phyloP scores from a whole-genome alignment of 2,888 invertebrate genomes.

The Cancer borealis region DNA sequence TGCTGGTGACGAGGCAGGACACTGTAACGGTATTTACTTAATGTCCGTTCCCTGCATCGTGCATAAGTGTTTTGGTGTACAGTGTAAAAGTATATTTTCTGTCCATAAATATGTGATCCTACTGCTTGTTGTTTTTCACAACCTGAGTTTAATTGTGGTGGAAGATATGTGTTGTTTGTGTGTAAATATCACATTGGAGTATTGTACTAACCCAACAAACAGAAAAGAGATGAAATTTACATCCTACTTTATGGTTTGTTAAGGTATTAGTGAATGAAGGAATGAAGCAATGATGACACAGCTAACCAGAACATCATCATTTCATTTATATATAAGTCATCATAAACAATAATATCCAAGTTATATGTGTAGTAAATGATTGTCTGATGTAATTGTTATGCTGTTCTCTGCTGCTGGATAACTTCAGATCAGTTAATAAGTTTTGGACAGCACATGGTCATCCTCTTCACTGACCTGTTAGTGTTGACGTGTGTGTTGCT shows the following conservation, averaged over 20 bases:
- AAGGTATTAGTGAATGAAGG: neutral
- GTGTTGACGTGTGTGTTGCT: neutral
- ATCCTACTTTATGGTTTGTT: too few relatives aligned
- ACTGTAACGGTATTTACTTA: neutral
- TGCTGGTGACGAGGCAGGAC: neutral
- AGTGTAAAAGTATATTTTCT: slow-evolving; percentile 31
- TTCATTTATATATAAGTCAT: neutral
- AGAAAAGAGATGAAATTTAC: too few relatives aligned
- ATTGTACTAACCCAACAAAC: too few relatives aligned
- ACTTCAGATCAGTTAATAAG: neutral
- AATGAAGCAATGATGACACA: neutral
- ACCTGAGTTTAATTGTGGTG: neutral
- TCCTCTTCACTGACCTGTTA: neutral
- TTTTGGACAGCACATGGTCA: neutral
- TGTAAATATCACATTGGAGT: neutral
- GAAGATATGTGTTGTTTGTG: neutral
- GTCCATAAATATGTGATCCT: slow-evolving; percentile 33
- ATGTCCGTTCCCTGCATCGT: neutral
- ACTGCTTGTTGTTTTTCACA: neutral
- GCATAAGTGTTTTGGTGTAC: neutral
- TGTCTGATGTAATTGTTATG: too few relatives aligned
- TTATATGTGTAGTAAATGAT: too few relatives aligned
- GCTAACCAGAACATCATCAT: too few relatives aligned
- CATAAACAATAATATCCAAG: neutral
- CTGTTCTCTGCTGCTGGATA: neutral